A percentile compares a stretch with the other conserved stretches of the same genome.
phyloP scores from a whole-genome alignment of 2,113 vertebrate species.

The Procavia capensis region DNA sequence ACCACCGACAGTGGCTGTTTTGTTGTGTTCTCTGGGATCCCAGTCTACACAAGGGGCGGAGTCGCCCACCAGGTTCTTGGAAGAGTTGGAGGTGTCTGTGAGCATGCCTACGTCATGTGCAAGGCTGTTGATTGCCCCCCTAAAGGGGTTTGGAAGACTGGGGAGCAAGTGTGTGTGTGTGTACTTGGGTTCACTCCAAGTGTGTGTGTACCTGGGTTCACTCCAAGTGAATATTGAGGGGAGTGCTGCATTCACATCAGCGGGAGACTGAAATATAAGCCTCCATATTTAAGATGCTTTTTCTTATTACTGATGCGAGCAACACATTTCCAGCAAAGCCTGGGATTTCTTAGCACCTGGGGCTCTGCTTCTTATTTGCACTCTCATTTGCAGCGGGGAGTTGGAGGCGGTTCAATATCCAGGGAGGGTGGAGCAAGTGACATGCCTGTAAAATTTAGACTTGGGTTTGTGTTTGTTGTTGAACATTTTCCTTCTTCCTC shows the following conservation, averaged over 20 bases:
- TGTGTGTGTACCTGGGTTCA: neutral
- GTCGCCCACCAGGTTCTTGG: neutral
- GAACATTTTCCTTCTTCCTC: too few species aligned
- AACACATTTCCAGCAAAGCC: neutral
- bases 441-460: neutral
- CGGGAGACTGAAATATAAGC: neutral
- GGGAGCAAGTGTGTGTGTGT: neutral
- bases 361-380: neutral
- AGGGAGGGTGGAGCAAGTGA: neutral
- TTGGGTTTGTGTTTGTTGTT: neutral
- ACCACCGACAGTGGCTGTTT: neutral
- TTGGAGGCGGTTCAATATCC: neutral
- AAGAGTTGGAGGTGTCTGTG: neutral
- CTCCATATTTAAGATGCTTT: neutral
- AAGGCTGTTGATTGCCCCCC: neutral
- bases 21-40: neutral
- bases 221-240: accelerated
- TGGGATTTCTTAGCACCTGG: neutral
- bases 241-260: neutral
- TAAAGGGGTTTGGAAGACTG: too few species aligned
- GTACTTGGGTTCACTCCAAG: neutral
- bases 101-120: accelerated
- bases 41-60: neutral
- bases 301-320: neutral
- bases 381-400: neutral